Evolutionary conservation across 1,140 invertebrate genomes (phyloP), one percentile per base, ranked within the genome.

Genomic region (Cyclina sinensis): DNA sequence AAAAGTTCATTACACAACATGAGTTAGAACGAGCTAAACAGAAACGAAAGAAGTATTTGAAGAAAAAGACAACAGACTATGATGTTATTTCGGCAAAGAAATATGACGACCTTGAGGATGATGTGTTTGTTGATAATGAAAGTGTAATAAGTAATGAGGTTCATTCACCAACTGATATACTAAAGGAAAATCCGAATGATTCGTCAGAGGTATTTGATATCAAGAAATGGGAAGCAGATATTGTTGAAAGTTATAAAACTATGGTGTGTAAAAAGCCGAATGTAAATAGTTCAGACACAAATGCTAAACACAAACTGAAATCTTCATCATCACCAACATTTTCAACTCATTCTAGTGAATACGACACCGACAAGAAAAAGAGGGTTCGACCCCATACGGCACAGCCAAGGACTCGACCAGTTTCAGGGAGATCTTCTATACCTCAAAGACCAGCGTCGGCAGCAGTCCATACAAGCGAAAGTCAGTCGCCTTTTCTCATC

Each of bases 241-340:
- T 88, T n/a, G 81, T 88, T 27, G 86, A 88, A 57, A 88, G 86
- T 43, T 88, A 88, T 43, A 88, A 88, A 57, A 54, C 76, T 37
- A 35, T 79, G 32, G 86, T 88, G 7, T 70, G 86, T 51, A n/a
- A 68, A 9, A 76, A 79, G 16, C 73, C 27, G 37, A 11, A n/a
- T 11, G 18, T 30, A 14, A 80, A 7, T 0, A 76, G 43, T 46
- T 16, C 46, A 5, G 68, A 54, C 32, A 16, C 24, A 11, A 27
- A 39, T 48, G 65, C 70, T 16, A 84, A 70, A 11, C 14, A 35
- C 24, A 88, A 62, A n/a, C 39, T 80, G 9, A 80, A 74, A 80
- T 81, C 86, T 14, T 11, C 30, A 37, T 88, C 86, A 4, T 88
- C 86, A 1, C 86, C 74, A 32, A 46, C 62, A 51, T 73, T 84